phyloP scores from a whole-genome alignment of 2,113 vertebrate species.

The Gasterosteus nipponicus region DNA sequence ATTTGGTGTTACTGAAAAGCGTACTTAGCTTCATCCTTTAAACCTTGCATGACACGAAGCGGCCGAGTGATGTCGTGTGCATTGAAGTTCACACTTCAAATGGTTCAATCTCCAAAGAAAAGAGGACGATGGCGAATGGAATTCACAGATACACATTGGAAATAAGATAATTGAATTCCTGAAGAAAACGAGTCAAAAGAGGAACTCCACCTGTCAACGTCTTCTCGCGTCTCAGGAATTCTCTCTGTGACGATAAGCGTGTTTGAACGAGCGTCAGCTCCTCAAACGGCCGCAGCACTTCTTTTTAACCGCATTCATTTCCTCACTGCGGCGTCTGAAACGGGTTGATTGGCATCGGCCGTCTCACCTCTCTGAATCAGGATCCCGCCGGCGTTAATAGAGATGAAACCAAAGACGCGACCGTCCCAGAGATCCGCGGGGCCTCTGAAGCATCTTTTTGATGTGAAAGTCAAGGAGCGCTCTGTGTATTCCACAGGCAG shows the following conservation, averaged over 20 bases:
- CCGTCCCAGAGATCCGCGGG: constrained; percentile 44
- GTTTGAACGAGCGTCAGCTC: constrained; percentile 2
- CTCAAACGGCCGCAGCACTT: background rate
- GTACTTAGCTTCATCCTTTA: background rate
- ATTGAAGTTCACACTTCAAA: too few relatives aligned
- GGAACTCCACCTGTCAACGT: background rate
- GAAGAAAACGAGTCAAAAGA: background rate
- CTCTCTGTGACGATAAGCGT: constrained; percentile 17
- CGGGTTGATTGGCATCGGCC: constrained; percentile 57
- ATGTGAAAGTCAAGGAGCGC: constrained; percentile 70
- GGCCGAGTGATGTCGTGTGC: background rate
- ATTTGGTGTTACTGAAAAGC: constrained; percentile 23
- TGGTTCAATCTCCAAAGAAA: background rate
- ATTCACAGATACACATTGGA: background rate
- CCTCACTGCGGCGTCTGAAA: constrained; percentile 18
- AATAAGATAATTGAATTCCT: background rate
- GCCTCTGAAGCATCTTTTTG: constrained; percentile 72
- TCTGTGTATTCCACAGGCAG: constrained; percentile 66
- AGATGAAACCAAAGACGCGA: constrained; percentile 57
- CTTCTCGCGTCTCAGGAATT: constrained; percentile 42
- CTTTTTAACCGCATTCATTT: background rate
- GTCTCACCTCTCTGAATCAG: constrained; percentile 49
- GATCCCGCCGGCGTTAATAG: constrained; percentile 56
- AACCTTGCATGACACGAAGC: background rate
- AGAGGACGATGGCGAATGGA: too few relatives aligned